Evolutionary conservation across 2,797 vertebrate genomes (phyloP).

Genomic region (Lepilemur ruficaudatus): DNA sequence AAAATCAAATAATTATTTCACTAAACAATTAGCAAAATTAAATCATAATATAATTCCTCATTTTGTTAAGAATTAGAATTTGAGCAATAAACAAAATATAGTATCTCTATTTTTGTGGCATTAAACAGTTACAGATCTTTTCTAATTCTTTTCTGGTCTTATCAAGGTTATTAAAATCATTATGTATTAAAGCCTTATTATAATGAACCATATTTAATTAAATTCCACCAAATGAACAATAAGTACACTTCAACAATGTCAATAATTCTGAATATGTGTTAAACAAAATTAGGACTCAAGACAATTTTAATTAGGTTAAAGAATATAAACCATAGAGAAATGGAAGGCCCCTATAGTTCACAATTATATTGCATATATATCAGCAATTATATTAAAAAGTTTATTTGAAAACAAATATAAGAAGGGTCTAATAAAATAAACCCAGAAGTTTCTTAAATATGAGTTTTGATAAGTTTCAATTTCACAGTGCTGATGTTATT

Average conservation of each 20-base stretch:
- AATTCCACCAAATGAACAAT: conserved; percentile 38
- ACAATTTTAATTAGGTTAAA: conserved; percentile 53
- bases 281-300: not conserved
- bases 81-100: not conserved
- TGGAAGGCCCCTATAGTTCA: not conserved
- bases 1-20: conserved; percentile 22
- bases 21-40: not conserved
- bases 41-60: conserved; percentile 31
- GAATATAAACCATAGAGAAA: not conserved
- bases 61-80: conserved; percentile 27
- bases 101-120: not conserved
- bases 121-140: conserved; percentile 24
- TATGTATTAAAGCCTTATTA: conserved; percentile 1
- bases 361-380: not conserved
- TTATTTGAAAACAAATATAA: conserved; percentile 48
- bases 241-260: conserved; percentile 31
- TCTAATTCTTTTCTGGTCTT: not conserved
- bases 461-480: not conserved
- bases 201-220: conserved; percentile 39
- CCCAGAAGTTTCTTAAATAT: conserved; percentile 22
- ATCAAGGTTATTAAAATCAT: conserved; percentile 35
- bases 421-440: not conserved
- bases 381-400: conserved; percentile 25
- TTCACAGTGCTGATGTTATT: not conserved
- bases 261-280: conserved; percentile 32